These are phyloP conservation scores for Telmatherina bonti DNA, from an alignment of 2,797 vertebrate species.

Conservation along the genomic window DNA sequence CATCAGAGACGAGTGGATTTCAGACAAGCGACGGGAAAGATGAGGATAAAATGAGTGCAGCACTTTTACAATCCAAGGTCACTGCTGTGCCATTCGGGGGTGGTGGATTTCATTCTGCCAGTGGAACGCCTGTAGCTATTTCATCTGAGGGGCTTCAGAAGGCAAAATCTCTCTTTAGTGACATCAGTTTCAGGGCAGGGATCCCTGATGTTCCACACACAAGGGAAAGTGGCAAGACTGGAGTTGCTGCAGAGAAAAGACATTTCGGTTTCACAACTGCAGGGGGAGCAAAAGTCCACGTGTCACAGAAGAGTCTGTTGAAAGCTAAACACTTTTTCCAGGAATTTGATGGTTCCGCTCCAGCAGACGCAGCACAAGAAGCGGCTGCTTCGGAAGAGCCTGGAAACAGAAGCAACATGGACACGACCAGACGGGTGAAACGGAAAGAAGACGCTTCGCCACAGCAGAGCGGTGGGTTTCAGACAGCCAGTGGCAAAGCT, in stretches of 20 bases:
- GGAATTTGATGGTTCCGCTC: constrained; percentile 37
- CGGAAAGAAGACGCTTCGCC: constrained; percentile 17
- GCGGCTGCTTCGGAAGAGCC: constrained; percentile 12
- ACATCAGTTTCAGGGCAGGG: constrained; percentile 61
- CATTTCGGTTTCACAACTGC: constrained; percentile 52
- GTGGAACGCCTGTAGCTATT: constrained; percentile 80
- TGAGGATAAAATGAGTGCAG: constrained; percentile 50
- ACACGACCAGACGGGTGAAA: not conserved
- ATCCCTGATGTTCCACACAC: not conserved
- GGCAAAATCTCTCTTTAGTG: constrained; percentile 79
- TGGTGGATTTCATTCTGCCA: constrained; percentile 80
- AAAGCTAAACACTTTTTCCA: constrained; percentile 51
- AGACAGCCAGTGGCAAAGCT: constrained; percentile 83
- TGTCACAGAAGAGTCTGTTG: constrained; percentile 46
- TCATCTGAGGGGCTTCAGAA: constrained; percentile 83
- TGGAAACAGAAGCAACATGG: not conserved
- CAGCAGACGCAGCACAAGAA: constrained; percentile 24
- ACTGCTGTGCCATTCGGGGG: constrained; percentile 6
- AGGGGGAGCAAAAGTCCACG: constrained; percentile 45
- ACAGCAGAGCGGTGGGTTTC: constrained; percentile 62
- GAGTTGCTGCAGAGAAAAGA: constrained; percentile 3
- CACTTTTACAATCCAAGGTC: not conserved
- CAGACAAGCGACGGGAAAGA: constrained; percentile 83
- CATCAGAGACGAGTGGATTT: constrained; percentile 57
- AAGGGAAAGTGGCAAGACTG: constrained; percentile 6